Evolutionary conservation across 37 sponge, comb jelly and placozoan genomes (phyloP).

Genomic region (Theonella swinhoei): DNA sequence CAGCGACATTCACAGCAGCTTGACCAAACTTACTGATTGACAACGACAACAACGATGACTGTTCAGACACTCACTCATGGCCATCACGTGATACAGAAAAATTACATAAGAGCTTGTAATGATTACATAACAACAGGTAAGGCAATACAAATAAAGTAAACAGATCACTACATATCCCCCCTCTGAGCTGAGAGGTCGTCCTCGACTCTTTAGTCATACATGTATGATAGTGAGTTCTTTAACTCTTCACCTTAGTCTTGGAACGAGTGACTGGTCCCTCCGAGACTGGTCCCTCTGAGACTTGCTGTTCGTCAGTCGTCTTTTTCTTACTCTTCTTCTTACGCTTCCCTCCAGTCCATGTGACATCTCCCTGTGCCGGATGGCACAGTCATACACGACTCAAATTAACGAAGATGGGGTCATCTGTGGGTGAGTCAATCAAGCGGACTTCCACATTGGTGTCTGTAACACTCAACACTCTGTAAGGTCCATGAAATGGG

Average conservation of each 20-base stretch:
- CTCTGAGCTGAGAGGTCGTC: background rate
- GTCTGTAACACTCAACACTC: slow-evolving; percentile 7
- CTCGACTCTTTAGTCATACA: background rate
- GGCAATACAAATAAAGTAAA: no score
- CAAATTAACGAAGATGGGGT: slow-evolving; percentile 16
- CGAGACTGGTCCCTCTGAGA: background rate
- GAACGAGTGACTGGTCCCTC: slow-evolving; percentile 12
- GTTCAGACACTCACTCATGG: no score
- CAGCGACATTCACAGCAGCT: no score
- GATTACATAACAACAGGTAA: no score
- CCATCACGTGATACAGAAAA: no score
- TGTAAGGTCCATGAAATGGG: slow-evolving; percentile 44
- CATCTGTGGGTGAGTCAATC: slow-evolving; percentile 5
- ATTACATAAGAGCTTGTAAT: no score
- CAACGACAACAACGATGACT: no score
- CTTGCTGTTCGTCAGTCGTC: background rate
- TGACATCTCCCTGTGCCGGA: background rate
- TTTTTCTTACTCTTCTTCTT: background rate
- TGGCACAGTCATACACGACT: slow-evolving; percentile 33
- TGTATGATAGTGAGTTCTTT: background rate
- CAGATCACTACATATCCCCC: background rate
- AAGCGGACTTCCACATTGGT: slow-evolving; percentile 37
- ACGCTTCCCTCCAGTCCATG: background rate
- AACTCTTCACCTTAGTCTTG: background rate
- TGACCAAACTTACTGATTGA: no score